Conservation (phyloP, 2,797 vertebrate genomes). For the Prunella strophiata region DNA sequence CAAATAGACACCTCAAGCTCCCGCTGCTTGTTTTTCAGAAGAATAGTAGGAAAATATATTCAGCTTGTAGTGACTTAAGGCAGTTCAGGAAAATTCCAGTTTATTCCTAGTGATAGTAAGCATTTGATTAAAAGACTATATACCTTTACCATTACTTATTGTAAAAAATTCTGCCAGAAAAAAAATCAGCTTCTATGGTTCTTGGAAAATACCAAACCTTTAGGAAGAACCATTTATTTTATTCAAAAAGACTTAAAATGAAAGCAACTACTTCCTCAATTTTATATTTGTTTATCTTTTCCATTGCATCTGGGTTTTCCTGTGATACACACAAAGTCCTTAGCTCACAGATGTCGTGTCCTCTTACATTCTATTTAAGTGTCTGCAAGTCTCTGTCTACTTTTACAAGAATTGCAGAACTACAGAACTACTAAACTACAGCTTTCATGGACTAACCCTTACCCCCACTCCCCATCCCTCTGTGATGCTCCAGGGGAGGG, state of each 20-base stretch:
- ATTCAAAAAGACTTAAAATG: neutral
- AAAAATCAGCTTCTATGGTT: neutral
- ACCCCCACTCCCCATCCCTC: accelerated
- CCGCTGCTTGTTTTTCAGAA: neutral
- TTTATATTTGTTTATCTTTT: neutral
- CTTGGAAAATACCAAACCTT: neutral
- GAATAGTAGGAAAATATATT: neutral
- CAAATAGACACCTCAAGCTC: neutral
- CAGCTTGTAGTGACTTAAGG: neutral
- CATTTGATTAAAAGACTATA: neutral
- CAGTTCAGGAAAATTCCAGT: neutral
- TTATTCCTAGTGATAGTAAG: neutral
- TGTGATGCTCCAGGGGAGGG: neutral
- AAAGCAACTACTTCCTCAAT: neutral
- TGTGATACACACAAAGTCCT: neutral
- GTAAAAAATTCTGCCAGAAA: neutral
- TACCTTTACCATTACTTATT: neutral
- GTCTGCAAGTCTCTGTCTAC: neutral
- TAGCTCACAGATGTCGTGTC: neutral
- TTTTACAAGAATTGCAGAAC: neutral
- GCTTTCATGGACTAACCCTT: neutral
- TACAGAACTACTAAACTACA: neutral
- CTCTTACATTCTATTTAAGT: neutral
- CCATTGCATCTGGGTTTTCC: neutral
- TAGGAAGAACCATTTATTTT: neutral